Evolutionary conservation across 2,113 vertebrate genomes (phyloP), one percentile per base, ranked within the genome.

Genomic region (Trichomycterus rosablanca): DNA sequence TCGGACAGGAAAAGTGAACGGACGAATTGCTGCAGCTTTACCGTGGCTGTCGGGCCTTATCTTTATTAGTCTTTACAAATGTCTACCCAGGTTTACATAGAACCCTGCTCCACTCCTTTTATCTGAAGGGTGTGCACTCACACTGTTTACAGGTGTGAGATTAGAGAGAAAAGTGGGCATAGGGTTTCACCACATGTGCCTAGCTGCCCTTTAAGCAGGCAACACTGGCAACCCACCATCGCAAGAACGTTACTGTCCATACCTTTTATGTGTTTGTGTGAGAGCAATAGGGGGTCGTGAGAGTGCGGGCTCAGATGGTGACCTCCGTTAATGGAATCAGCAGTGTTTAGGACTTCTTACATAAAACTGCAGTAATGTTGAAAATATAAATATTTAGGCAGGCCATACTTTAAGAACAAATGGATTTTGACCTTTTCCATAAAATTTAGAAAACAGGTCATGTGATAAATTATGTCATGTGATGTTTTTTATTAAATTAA

Each of bases 61-160:
- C 93, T 97, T 94, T 95, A 97, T 93, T 87, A 87, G 87, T 80
- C 86, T 91, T 90, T 85, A 86, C 88, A 89, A 90, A 89, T 76
- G 88, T 87, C 87, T 86, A 78, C 75, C 73, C 80, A 76, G 77
- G 86, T 89, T 90, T 88, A 89, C 82, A 74, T 65, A 76, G 76
- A 79, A 74, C 8, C 62, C 75, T 45, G 68, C 76, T 72, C 81
- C 70, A 74, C 76, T 56, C 76, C 84, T 92, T 91, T 93, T 85
- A 91, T 90, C 88, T 89, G 65, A 20, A 71, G 81, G 79, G 63
- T 76, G 80, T 80, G 79, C 85, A 84, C 85, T 88, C 86, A 71
- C 72, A 75, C 74, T 89, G 87, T 92, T 92, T 90, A 90, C 69
- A 67, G 50, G 67, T 67, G 50, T 40, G 59, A 76, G 75, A 76